Conservation (phyloP, 2,797 vertebrate genomes). For the Meriones psammophilus region DNA sequence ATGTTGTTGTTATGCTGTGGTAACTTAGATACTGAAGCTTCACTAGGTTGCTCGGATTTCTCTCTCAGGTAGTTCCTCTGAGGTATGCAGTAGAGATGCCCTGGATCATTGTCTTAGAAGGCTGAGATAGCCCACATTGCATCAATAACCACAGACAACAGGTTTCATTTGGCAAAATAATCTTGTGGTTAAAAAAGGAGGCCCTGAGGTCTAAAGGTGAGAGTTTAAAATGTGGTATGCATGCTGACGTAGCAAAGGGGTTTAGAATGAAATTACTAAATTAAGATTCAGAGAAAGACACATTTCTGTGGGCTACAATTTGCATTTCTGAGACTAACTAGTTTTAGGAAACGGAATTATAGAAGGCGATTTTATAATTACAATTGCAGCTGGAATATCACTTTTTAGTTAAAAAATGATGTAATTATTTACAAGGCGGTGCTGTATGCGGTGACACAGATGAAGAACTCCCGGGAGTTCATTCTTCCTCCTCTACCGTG, state of each 20-base stretch:
- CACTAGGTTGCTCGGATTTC: neutral
- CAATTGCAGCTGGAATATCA: conserved; percentile 11
- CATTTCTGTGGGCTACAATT: neutral
- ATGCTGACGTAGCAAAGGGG: neutral
- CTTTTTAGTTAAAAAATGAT: neutral
- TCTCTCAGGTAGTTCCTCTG: neutral
- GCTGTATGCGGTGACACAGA: neutral
- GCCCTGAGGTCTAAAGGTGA: neutral
- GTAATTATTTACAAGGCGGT: neutral
- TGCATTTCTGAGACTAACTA: neutral
- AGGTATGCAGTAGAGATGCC: neutral
- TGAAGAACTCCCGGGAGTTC: neutral
- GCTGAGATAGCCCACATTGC: neutral
- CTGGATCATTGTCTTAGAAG: neutral
- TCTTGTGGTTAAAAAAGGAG: neutral
- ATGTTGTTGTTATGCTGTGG: neutral
- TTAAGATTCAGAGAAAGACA: neutral
- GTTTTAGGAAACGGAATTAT: neutral
- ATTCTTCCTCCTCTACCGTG: no score
- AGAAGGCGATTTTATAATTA: conserved; percentile 29
- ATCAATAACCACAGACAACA: neutral
- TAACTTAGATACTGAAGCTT: neutral
- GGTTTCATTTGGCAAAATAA: neutral
- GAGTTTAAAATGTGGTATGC: neutral
- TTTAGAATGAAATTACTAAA: neutral